Evolutionary conservation across 2,113 vertebrate genomes (phyloP), one percentile per base, ranked within the genome.

Genomic region (Myodes glareolus): DNA sequence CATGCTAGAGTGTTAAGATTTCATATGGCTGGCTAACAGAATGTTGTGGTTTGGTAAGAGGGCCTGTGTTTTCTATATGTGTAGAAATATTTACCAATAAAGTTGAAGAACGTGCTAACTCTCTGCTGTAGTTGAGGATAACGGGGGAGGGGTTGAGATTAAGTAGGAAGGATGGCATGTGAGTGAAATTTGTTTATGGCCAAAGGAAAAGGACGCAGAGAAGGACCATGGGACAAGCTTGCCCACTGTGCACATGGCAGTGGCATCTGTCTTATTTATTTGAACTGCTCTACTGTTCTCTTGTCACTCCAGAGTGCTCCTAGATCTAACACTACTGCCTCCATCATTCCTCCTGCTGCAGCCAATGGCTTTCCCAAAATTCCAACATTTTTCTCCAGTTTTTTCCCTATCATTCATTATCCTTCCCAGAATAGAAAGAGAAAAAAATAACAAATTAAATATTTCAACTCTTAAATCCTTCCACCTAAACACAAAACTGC

Each of bases 261-360:
- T 5, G 50, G 12, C 76, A 33, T 73, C 47, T 81, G 5, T 78
- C 90, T 70, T 47, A 31, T 88, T 90, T 36, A 50, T 21, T 36
- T 85, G 23, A 86, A 50, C 17, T 0, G 0, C 86, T 80, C 86
- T 86, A 77, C 17, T 29, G 9, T 52, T 42, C 76, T 70, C 93
- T 65, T 50, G 7, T 91, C 95, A 91, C 17, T 55, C 27, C 89
- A 92, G 84, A 96, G 67, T 81, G 45, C 17, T 65, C 68, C 86
- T 50, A 76, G 36, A 31, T 52, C 36, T 50, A 67, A 47, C 76
- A 11, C 76, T 67, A 27, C 61, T 36, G 80, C 16, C 39, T 82
- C 19, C 0, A 0, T 17, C 86, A 52, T 73, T 85, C 25, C 47
- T 94, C 42, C 86, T 70, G 52, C n/a, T 90, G 4, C 45, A 65